These are phyloP conservation scores for Benitochromis conjunctus DNA, from an alignment of 2,113 vertebrate genomes.

Conservation along the genomic window DNA sequence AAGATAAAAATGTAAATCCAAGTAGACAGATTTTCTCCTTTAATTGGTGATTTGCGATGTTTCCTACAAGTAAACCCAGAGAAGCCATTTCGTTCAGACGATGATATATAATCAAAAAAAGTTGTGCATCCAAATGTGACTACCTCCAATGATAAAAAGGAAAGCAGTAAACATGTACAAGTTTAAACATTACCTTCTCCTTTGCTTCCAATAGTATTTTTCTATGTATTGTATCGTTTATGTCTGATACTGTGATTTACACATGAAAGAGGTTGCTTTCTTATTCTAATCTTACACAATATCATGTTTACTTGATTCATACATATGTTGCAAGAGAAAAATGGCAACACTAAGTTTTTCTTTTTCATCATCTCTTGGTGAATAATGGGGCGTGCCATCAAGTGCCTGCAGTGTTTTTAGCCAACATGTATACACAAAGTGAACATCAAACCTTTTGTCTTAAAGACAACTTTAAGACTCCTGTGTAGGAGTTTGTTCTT, in stretches of 20 bases:
- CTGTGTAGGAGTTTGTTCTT: not conserved
- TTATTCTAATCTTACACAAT: not conserved
- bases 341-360: not conserved
- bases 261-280: not conserved
- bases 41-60: not conserved
- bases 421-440: not conserved
- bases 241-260: not conserved
- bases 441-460: not conserved
- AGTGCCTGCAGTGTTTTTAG: not conserved
- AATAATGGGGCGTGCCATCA: not conserved
- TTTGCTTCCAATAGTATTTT: not conserved
- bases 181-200: not conserved
- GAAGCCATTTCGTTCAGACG: not conserved
- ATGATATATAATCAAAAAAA: not conserved
- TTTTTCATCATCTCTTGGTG: not conserved
- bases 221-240: not conserved
- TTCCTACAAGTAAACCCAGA: not conserved
- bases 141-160: not conserved
- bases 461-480: no score
- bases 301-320: not conserved
- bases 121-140: not conserved
- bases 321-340: not conserved
- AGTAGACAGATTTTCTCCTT: not conserved
- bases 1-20: not conserved
- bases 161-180: not conserved